Evolutionary conservation across 2,888 invertebrate species (phyloP).

Genomic region (Hylaea fasciaria): DNA sequence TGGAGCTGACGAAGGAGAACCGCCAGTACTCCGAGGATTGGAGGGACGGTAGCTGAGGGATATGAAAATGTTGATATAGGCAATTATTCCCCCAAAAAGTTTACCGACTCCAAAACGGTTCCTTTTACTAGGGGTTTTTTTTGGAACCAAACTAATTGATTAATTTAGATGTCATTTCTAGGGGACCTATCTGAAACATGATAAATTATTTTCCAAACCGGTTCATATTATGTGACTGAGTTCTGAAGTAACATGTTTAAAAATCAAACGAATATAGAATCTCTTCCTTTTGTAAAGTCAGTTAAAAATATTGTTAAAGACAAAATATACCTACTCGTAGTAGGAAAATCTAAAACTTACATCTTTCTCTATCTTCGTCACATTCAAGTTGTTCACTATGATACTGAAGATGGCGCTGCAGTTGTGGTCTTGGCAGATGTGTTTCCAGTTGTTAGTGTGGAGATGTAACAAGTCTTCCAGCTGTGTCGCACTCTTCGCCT

Average conservation of each 20-base stretch:
- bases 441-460: conserved; percentile 46
- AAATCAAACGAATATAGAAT: too few relatives aligned
- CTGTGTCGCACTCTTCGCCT: conserved; percentile 48
- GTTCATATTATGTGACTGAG: too few relatives aligned
- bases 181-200: too few relatives aligned
- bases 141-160: too few relatives aligned
- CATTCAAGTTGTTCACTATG: conserved; percentile 55
- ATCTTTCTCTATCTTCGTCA: conserved; percentile 48
- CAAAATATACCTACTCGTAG: background rate
- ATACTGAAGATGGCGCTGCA: conserved; percentile 53
- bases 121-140: too few relatives aligned
- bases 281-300: too few relatives aligned
- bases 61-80: background rate
- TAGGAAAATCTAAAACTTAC: conserved; percentile 52
- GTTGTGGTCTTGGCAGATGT: conserved; percentile 56
- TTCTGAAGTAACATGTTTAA: too few relatives aligned
- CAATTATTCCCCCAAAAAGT: background rate
- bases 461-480: conserved; percentile 47
- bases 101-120: too few relatives aligned
- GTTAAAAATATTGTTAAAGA: too few relatives aligned
- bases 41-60: conserved; percentile 65
- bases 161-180: too few relatives aligned
- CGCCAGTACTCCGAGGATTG: conserved; percentile 78
- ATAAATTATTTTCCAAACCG: too few relatives aligned
- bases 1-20: conserved; percentile 75